phyloP scores from a whole-genome alignment of 2,797 vertebrate species.

The Peromyscus aztecus region DNA sequence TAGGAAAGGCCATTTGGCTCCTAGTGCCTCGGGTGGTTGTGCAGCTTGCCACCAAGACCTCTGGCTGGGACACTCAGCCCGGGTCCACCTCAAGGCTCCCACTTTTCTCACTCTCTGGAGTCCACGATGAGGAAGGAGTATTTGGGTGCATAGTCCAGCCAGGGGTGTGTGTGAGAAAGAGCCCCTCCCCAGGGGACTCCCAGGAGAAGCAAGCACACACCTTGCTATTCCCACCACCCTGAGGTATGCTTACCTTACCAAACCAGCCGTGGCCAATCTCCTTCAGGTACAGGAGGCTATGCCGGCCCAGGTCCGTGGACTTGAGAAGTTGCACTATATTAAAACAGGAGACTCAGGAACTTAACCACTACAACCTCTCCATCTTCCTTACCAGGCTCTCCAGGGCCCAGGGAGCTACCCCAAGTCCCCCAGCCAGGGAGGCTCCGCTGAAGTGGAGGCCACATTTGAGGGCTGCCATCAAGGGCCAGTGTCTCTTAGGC shows the following conservation, averaged over 20 bases:
- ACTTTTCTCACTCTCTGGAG: too few relatives aligned
- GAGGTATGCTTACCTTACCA: conserved; percentile 92
- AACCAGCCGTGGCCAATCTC: conserved; percentile 99
- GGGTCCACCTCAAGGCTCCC: not conserved
- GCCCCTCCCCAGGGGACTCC: not conserved
- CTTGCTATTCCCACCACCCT: not conserved
- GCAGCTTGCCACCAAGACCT: not conserved
- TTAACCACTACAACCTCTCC: not conserved
- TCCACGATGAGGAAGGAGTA: not conserved
- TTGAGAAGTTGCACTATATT: conserved; percentile 93
- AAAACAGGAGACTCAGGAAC: conserved; percentile 55
- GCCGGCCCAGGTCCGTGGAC: conserved; percentile 92
- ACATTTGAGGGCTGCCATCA: not conserved
- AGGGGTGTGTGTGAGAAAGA: not conserved
- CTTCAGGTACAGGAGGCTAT: conserved; percentile 96
- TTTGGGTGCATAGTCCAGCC: fast-evolving
- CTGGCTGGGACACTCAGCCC: not conserved
- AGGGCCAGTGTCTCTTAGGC: not conserved
- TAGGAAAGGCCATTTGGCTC: too few relatives aligned
- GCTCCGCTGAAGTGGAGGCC: not conserved
- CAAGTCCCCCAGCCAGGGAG: not conserved
- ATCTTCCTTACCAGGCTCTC: not conserved
- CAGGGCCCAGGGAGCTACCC: not conserved
- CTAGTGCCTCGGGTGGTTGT: not conserved
- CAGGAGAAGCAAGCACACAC: not conserved